Evolutionary conservation across 2,113 vertebrate species (phyloP).

Genomic region (Puntigrus tetrazona): DNA sequence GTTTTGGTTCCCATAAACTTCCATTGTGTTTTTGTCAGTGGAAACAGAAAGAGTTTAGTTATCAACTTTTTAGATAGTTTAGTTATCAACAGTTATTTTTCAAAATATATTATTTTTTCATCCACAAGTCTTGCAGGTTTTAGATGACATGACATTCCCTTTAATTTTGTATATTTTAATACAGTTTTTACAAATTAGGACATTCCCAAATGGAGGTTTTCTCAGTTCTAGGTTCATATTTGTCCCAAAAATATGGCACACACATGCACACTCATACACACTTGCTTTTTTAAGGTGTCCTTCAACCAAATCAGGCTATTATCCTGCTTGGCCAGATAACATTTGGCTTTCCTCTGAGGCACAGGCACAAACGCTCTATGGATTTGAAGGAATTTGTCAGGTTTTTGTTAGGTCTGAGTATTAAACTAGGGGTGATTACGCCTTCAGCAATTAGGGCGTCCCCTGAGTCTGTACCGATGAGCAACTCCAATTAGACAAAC

Average conservation of each 20-base stretch:
- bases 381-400: slow-evolving; percentile 16
- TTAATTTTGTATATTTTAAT: not conserved
- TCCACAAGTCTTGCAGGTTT: not conserved
- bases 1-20: not conserved
- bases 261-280: not conserved
- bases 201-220: not conserved
- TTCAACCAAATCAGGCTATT: not conserved
- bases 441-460: not conserved
- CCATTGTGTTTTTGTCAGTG: not conserved
- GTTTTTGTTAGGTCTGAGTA: slow-evolving; percentile 23
- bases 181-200: not conserved
- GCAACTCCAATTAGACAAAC: slow-evolving; percentile 37
- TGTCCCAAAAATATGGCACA: not conserved
- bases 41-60: not conserved
- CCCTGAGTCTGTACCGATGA: slow-evolving; percentile 11
- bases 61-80: not conserved
- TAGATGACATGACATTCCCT: not conserved
- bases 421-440: slow-evolving; percentile 3
- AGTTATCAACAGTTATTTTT: not conserved
- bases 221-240: not conserved
- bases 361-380: not conserved
- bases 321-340: not conserved
- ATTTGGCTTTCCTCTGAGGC: slow-evolving; percentile 1
- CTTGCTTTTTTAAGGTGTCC: slow-evolving; percentile 7
- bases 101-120: not conserved